Conservation (phyloP, 2,888 invertebrate species). For the Philereme transversata region DNA sequence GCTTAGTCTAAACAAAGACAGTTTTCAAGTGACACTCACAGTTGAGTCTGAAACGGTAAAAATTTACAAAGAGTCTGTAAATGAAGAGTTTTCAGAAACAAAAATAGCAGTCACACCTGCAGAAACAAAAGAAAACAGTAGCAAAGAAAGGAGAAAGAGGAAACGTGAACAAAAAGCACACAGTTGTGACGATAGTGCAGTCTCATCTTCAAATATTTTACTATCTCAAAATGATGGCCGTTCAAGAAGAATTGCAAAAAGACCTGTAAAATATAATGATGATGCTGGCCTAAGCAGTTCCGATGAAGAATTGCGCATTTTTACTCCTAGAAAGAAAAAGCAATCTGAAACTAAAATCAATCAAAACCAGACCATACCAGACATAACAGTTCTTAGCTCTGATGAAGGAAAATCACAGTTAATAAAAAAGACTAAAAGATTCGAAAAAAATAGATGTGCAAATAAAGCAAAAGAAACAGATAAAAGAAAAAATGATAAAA, state of each 20-base stretch:
- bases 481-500: constrained; percentile 31
- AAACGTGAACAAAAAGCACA: constrained; percentile 21
- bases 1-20: constrained; percentile 45
- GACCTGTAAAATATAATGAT: constrained; percentile 69
- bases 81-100: constrained; percentile 2
- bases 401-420: constrained; percentile 16
- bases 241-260: constrained; percentile 67
- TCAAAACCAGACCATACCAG: constrained; percentile 11
- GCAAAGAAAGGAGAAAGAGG: constrained; percentile 33
- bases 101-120: constrained; percentile 9
- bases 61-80: constrained; percentile 1
- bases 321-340: constrained; percentile 69
- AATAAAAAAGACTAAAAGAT: constrained; percentile 8
- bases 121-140: constrained; percentile 19
- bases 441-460: constrained; percentile 17
- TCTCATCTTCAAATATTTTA: constrained; percentile 23
- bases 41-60: constrained; percentile 27
- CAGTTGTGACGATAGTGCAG: constrained; percentile 22
- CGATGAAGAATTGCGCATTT: constrained; percentile 74
- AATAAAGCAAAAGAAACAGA: constrained; percentile 22
- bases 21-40: constrained; percentile 30
- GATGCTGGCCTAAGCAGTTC: constrained; percentile 60
- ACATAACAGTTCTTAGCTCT: constrained; percentile 27
- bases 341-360: constrained; percentile 30
- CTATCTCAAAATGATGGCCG: constrained; percentile 44